Evolutionary conservation across 2,113 vertebrate genomes (phyloP).

Genomic region (Salminus brasiliensis): DNA sequence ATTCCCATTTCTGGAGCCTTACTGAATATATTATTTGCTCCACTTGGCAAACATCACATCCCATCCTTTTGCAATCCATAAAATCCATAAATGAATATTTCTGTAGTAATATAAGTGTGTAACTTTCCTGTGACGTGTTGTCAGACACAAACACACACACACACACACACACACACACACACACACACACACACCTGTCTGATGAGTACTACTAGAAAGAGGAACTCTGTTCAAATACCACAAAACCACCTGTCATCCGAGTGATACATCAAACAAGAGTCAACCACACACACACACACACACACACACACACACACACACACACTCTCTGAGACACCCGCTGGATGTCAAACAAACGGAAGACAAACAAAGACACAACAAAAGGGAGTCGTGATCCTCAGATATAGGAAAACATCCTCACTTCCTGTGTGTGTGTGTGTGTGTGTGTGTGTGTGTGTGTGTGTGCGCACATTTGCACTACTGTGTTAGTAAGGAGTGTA

Average conservation of each 20-base stretch:
- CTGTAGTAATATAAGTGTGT: too few relatives aligned
- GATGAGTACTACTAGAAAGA: neutral
- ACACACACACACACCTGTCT: neutral
- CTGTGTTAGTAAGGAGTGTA: neutral
- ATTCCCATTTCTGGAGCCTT: too few relatives aligned
- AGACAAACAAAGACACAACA: neutral
- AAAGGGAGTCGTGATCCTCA: neutral
- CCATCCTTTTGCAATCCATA: too few relatives aligned
- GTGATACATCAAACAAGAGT: neutral
- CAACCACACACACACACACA: too few relatives aligned
- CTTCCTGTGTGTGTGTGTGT: neutral
- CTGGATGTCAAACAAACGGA: neutral
- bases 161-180: neutral
- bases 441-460: neutral
- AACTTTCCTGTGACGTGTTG: too few relatives aligned
- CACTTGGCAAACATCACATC: too few relatives aligned
- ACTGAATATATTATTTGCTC: too few relatives aligned
- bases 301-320: neutral
- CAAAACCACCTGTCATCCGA: neutral
- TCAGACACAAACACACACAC: neutral
- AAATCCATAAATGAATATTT: too few relatives aligned
- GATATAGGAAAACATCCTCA: neutral
- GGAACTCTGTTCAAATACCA: constrained; percentile 8
- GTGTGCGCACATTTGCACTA: neutral
- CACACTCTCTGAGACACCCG: too few relatives aligned